Percentiles rank a stretch among this genome's conserved stretches.
phyloP scores from a whole-genome alignment of 2,113 vertebrate genomes.

The Emydocephalus ijimae region DNA sequence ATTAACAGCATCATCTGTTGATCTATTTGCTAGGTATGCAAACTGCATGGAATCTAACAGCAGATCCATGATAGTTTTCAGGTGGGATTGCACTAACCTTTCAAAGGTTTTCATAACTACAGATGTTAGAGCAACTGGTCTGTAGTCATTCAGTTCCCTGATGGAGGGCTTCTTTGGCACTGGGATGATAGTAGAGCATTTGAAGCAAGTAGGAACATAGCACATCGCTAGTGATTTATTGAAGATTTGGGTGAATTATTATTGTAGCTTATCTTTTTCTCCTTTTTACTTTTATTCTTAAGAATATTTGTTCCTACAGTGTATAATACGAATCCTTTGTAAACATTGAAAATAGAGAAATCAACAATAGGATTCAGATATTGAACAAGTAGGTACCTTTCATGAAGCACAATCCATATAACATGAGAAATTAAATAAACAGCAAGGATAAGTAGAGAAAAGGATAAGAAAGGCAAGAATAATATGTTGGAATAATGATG shows the following conservation, averaged over 20 bases:
- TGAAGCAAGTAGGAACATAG: too few relatives aligned
- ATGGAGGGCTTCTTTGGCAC: too few relatives aligned
- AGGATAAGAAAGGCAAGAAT: neutral
- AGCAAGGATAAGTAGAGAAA: neutral
- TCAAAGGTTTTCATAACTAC: too few relatives aligned
- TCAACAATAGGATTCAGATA: neutral
- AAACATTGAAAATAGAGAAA: neutral
- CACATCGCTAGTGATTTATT: too few relatives aligned
- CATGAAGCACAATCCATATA: neutral
- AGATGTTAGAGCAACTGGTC: too few relatives aligned
- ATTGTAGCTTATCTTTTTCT: neutral
- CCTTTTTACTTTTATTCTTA: neutral
- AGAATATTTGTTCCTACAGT: neutral
- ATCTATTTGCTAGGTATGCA: too few relatives aligned
- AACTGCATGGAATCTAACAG: too few relatives aligned
- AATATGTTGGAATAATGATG: neutral
- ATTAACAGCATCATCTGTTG: too few relatives aligned
- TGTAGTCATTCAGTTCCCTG: too few relatives aligned
- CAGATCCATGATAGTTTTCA: too few relatives aligned
- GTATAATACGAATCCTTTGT: neutral
- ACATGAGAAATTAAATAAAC: neutral
- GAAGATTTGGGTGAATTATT: neutral
- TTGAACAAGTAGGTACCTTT: neutral
- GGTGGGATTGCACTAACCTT: too few relatives aligned
- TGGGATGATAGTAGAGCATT: too few relatives aligned